Evolutionary conservation across 2,113 vertebrate species (phyloP), one percentile per base, ranked within the genome.

Genomic region (Butorides virescens): DNA sequence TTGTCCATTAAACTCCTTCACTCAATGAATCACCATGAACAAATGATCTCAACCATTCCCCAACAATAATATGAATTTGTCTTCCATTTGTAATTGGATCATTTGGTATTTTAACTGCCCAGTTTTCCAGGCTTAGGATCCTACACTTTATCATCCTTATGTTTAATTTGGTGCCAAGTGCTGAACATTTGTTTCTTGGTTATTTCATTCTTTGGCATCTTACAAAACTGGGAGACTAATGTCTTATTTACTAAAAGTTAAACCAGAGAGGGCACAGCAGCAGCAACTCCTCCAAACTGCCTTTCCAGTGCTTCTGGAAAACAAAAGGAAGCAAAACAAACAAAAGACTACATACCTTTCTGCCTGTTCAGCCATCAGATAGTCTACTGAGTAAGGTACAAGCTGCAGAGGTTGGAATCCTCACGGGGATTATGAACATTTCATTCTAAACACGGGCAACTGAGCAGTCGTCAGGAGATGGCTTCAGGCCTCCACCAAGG

Each of bases 401-500:
- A 68, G 29, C 29, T 70, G 32, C 27, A 44, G 44, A 59, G 17
- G 15, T 3, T 72, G 61, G 71, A 71, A 34, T 12, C 13, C 2
- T 1, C 46, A 47, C 4, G 8, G 17, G 10, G 13, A 68, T 21
- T 59, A 49, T 1, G 2, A 89, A 67, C 10, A 17, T 20, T 61
- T 42, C 30, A 44, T 25, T 8, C 39, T 50, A 47, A 30, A 50
- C 36, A 26, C 0, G 1, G 79, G 26, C 34, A 78, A 46, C 32
- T 1, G 1, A 32, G 47, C 17, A 58, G 30, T 6, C 3, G 3
- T 46, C 16, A 30, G 15, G 27, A 56, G 20, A 5, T 6, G 44
- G 30, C 37, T 93, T 59, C 66, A 68, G 34, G 44, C 39, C 27
- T 42, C 30, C 1, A 2, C 58, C 44, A 72, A 61, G 52, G 44